Base-by-base conservation (phyloP, 2,113 vertebrate genomes). In the Lepidothrix coronata region DNA sequence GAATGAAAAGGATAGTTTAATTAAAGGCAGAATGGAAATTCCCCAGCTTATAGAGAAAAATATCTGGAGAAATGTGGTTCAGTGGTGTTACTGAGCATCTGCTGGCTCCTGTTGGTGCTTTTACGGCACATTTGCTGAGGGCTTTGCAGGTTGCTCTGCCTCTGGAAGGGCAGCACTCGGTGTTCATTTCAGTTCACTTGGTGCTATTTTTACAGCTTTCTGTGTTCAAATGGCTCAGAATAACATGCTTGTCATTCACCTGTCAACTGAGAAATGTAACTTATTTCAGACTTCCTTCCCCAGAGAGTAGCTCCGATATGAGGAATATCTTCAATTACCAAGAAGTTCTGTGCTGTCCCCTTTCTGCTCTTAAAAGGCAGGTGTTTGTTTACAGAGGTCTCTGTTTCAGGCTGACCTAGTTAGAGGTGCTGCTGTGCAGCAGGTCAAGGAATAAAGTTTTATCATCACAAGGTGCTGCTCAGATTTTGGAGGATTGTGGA, bases 181-280 rank as follows among this genome's bases (percentile, higher is more conserved):
- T 96, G 91, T 97, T 91, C 91, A 28, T 96, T 74, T 95, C 83
- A 21, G 62, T 78, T 97, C 92, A 72, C 48, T 96, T 96, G 9
- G 28, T 96, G 55, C 68, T 97, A 65, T 93, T 97, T 97, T 97
- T 97, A 84, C 89, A 95, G 71, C 81, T 94, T 89, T 96, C 95
- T 83, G 20, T 85, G 61, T 96, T 96, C 92, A 96, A 73, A 82
- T 96, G 88, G 94, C 92, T 97, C 96, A 97, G 89, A 96, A 95
- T 97, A 97, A 89, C 95, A 97, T 96, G 78, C 90, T 97, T 97
- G 94, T 96, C 92, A 95, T 84, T 97, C 74, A 97, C 94, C 93
- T 96, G 81, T 97, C 96, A 97, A 57, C 77, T 91, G 70, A 94
- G 88, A 94, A 95, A 89, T 55, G 95, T 66, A 91, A 90, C 81